Evolutionary conservation across 2,797 vertebrate genomes (phyloP), one percentile per base, ranked within the genome.

Genomic region (Pangasius sanitwongsei): DNA sequence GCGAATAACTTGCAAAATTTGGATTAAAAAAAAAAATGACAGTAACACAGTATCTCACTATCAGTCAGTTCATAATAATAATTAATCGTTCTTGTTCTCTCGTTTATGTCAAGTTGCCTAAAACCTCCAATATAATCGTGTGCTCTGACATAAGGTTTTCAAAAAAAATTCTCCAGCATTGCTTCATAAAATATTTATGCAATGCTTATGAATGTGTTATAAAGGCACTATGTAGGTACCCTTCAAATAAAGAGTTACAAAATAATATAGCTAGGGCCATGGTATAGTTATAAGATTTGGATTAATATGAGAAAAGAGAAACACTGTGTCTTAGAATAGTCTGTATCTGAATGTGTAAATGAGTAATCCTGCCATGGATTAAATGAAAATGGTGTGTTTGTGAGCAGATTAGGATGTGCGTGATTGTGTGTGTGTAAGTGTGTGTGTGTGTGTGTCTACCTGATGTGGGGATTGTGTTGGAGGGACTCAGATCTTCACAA

Each of bases 391-490:
- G 5, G 48, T 80, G n/a, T 50, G 44, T 28, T 25, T 28, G 44
- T 70, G 65, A 4, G 70, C 44, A 15, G 41, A 23, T 41, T 8
- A 20, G 41, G 2, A 34, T 34, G 34, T 44, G 25, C 3, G 37
- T 83, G 20, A 48, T 48, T 48, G 48, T 31, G 74, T 78, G 25
- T 75, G 77, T 57, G 53, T 57, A 31, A 20, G 31, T 41, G 37
- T 13, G 57, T 83, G 23, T 28, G 34, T 61, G 23, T 83, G 59
- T 67, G 61, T 53, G 8, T 75, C 7, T 84, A 89, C 88, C 88
- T 89, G 88, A 86, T 37, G 83, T 86, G 37, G 88, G 88, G 55
- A 78, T 25, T n/a, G 63, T 86, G 75, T 70, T 61, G 53, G 88
- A 89, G 53, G 88, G 88, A 59, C 53, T 86, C 28, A 57, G 20